These are phyloP conservation scores for Atethmia centrago DNA, from an alignment of 2,888 invertebrate genomes.

Conservation along the genomic window DNA sequence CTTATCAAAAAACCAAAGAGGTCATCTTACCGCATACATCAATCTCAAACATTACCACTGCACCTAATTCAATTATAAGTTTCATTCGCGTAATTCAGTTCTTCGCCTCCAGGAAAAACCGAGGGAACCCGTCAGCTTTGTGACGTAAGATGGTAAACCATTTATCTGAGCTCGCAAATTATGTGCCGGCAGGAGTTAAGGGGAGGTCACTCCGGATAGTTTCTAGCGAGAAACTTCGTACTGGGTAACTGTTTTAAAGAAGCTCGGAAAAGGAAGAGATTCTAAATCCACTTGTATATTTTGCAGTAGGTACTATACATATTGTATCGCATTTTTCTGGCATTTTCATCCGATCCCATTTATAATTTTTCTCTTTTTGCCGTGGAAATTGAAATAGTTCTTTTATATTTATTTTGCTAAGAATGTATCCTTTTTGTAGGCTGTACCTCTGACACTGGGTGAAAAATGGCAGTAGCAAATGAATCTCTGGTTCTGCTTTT, in stretches of 20 bases:
- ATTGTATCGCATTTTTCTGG: not conserved
- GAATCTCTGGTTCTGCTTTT: not conserved
- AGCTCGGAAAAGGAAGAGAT: not conserved
- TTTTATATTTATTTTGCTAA: not conserved
- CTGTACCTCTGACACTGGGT: not conserved
- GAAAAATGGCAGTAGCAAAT: not conserved
- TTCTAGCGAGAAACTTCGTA: not conserved
- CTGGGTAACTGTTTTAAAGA: not conserved
- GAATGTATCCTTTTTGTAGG: not conserved
- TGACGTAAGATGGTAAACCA: slow-evolving; percentile 22
- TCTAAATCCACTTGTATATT: not conserved
- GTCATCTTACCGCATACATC: not conserved
- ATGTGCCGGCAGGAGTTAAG: slow-evolving; percentile 9
- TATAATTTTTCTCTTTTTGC: not conserved
- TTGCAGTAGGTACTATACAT: not conserved
- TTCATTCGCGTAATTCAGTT: slow-evolving; percentile 16
- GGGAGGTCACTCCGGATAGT: slow-evolving; percentile 10
- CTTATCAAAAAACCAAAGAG: not conserved
- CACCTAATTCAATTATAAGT: slow-evolving; percentile 23
- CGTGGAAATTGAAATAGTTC: not conserved
- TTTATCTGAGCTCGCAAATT: slow-evolving; percentile 35
- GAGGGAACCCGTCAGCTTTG: slow-evolving; percentile 6
- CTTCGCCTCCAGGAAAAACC: slow-evolving; percentile 4
- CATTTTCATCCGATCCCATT: not conserved
- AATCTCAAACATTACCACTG: slow-evolving; percentile 10